Conservation (phyloP, 1,140 invertebrate genomes). For the Adoxophyes honmai region DNA sequence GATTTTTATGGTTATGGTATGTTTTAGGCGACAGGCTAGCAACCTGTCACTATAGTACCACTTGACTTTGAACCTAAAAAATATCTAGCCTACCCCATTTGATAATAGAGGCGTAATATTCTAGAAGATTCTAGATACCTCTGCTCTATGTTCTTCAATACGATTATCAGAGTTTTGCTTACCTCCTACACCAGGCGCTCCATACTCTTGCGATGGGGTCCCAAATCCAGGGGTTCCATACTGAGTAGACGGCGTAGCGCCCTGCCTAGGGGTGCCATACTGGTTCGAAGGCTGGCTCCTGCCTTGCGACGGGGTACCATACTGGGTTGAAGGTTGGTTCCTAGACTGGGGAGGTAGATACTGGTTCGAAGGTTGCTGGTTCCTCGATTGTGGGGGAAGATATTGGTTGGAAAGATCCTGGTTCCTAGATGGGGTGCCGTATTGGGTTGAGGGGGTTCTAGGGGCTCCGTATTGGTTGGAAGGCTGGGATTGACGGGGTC, state of each 20-base stretch:
- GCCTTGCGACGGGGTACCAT: conserved; percentile 16
- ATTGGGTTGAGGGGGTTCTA: conserved; percentile 22
- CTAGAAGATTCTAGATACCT: too few species aligned
- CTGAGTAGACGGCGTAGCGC: conserved; percentile 18
- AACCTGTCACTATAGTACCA: too few species aligned
- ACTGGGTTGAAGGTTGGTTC: neutral
- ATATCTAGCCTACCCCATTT: too few species aligned
- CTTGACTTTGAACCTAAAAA: too few species aligned
- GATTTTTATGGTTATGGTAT: too few species aligned
- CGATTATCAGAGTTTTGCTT: neutral
- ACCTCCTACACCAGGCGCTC: neutral
- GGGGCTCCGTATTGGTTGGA: neutral
- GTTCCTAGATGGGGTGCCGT: conserved; percentile 23
- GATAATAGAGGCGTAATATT: too few species aligned
- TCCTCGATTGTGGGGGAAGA: neutral
- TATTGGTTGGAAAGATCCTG: too few species aligned
- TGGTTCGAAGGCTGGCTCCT: neutral
- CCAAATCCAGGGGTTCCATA: conserved; percentile 30
- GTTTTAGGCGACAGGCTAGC: too few species aligned
- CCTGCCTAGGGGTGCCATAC: conserved; percentile 16
- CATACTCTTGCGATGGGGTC: neutral
- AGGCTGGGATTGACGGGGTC: conserved; percentile 12
- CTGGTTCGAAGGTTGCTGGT: conserved; percentile 14
- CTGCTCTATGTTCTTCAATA: too few species aligned
- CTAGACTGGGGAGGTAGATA: conserved; percentile 12